Evolutionary conservation across 2,888 invertebrate species (phyloP).

Genomic region (Euplagia quadripunctaria): DNA sequence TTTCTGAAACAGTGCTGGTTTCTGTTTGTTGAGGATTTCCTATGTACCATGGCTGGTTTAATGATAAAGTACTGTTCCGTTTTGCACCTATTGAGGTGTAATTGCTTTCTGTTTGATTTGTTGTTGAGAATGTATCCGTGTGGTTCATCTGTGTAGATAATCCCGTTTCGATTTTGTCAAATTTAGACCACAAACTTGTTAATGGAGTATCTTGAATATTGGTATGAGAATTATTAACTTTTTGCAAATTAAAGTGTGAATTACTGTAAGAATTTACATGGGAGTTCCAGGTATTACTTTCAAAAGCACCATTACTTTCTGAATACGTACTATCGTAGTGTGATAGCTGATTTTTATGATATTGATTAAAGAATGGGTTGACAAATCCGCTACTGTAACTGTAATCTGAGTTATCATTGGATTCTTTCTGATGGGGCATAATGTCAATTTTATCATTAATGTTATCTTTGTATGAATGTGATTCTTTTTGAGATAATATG

Average conservation of each 20-base stretch:
- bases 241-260: slow-evolving; percentile 21
- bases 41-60: not conserved
- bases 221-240: slow-evolving; percentile 6
- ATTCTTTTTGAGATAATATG: not conserved
- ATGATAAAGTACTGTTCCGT: not conserved
- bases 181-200: slow-evolving; percentile 56
- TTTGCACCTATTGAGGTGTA: not conserved
- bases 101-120: not conserved
- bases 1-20: not conserved
- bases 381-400: slow-evolving; percentile 16
- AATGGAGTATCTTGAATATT: slow-evolving; percentile 34
- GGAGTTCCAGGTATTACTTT: slow-evolving; percentile 5
- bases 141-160: slow-evolving; percentile 12
- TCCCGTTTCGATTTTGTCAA: slow-evolving; percentile 50
- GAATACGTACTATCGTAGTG: slow-evolving; percentile 2
- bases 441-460: not conserved
- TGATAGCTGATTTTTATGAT: slow-evolving; percentile 8
- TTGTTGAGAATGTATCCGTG: not conserved
- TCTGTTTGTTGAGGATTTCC: not conserved
- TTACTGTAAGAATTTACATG: slow-evolving; percentile 11
- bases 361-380: slow-evolving; percentile 12
- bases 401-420: slow-evolving; percentile 10
- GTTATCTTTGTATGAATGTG: slow-evolving; percentile 4
- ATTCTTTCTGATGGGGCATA: not conserved
- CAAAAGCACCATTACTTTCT: slow-evolving; percentile 4